Conservation (phyloP, 1,140 invertebrate genomes). For the Drosophila tristis region DNA sequence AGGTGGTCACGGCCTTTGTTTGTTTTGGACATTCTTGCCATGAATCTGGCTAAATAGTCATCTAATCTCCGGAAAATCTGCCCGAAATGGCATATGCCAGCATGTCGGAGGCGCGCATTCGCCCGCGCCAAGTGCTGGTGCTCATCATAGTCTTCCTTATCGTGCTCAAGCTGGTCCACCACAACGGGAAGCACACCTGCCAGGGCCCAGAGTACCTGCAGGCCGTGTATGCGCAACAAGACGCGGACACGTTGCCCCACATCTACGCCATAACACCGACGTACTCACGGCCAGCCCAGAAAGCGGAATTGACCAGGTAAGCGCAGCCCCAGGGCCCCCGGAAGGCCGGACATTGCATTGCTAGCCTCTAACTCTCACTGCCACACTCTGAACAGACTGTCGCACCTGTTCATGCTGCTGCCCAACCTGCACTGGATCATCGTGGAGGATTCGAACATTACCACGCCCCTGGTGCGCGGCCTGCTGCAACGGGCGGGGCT, state of each 20-base stretch:
- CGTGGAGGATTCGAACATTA: constrained; percentile 93
- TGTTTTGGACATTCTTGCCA: too few species aligned
- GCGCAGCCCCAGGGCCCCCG: neutral
- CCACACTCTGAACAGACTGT: constrained; percentile 86
- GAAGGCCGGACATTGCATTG: constrained; percentile 10
- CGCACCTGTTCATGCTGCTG: constrained; percentile 94
- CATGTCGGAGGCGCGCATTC: constrained; percentile 80
- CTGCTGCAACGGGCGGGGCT: constrained; percentile 89
- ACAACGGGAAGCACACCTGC: constrained; percentile 73
- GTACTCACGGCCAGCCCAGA: constrained; percentile 94
- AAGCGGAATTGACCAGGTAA: constrained; percentile 96
- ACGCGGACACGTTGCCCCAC: constrained; percentile 85
- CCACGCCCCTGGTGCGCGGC: constrained; percentile 91
- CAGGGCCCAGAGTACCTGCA: constrained; percentile 71
- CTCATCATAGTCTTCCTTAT: constrained; percentile 76
- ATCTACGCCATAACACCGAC: constrained; percentile 98
- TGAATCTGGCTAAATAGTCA: neutral
- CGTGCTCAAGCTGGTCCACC: constrained; percentile 70
- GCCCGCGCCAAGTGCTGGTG: constrained; percentile 76
- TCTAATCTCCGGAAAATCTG: neutral
- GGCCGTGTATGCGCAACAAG: constrained; percentile 79
- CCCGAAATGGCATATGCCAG: constrained; percentile 5
- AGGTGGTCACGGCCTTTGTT: too few species aligned
- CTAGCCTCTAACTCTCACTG: neutral
- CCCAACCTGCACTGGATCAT: constrained; percentile 98